Conservation (phyloP, 2,888 invertebrate species). For the Thumatha senex region DNA sequence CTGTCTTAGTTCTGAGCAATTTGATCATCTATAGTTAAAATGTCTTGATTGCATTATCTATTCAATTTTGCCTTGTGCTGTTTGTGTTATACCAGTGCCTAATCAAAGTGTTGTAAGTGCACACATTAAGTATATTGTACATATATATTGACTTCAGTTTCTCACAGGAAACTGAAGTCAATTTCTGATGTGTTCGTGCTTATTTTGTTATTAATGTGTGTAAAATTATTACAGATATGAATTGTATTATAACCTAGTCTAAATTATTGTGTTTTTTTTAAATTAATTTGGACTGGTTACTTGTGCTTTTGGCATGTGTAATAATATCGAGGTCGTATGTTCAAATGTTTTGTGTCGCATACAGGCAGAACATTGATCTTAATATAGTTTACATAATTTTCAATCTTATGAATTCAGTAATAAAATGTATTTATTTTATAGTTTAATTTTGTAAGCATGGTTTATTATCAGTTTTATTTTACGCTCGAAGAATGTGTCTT, state of each 20-base stretch:
- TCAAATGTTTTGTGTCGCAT: not conserved
- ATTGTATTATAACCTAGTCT: slow-evolving; percentile 29
- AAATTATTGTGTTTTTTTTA: slow-evolving; percentile 3
- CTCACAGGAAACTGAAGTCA: slow-evolving; percentile 14
- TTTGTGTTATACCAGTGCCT: slow-evolving; percentile 12
- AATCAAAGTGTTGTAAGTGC: slow-evolving; percentile 19
- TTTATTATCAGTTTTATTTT: slow-evolving; percentile 3
- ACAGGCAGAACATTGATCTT: not conserved
- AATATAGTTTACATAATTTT: not conserved
- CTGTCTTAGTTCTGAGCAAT: not conserved
- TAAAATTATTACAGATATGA: slow-evolving; percentile 17
- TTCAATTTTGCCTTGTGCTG: not conserved
- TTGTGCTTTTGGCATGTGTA: not conserved
- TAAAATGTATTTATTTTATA: not conserved
- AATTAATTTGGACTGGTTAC: not conserved
- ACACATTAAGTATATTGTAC: slow-evolving; percentile 11
- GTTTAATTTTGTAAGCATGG: slow-evolving; percentile 11
- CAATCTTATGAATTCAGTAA: slow-evolving; percentile 3
- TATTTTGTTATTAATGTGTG: slow-evolving; percentile 13
- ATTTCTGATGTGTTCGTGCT: slow-evolving; percentile 18
- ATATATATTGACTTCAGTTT: no score
- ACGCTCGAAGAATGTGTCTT: slow-evolving; percentile 17
- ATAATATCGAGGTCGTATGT: not conserved
- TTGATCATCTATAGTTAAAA: not conserved
- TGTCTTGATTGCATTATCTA: not conserved